Base-by-base conservation (phyloP, 2,888 invertebrate species). In the Rhaphigaster nebulosa region DNA sequence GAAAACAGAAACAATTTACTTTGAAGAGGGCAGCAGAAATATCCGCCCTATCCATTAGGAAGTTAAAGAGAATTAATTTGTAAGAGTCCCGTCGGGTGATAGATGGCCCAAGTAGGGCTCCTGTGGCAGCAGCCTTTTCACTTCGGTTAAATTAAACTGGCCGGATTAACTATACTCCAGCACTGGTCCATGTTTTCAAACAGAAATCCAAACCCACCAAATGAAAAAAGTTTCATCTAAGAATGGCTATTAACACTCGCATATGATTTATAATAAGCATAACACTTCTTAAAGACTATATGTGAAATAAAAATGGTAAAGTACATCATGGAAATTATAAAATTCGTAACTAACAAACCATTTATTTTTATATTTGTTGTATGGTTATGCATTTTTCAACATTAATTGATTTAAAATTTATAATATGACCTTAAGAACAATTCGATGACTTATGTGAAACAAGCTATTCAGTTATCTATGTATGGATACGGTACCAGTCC, bases 41-140 rank as follows among this genome's bases (percentile, higher is more conserved):
- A 34, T 38, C 34, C 70, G 38, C 70, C 38, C 38, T 76, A 38
- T 76, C 70, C 70, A 76, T 76, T 76, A 76, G 70, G 23, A 76
- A 76, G 70, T 76, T 76, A 76, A 76, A 38, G 70, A 76, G 70
- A 76, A 76, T 76, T 76, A 76, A 76, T 76, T 76, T 76, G 70
- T 76, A 76, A 76, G 70, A 23, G 70, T 4, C 34, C 70, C 8
- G 6, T 65, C 12, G 34, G 23, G 34, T 76, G 70, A 76, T 76
- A 76, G 70, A 76, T 76, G 34, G 70, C 34, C 70, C 65, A 18
- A 29, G 29, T 65, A 29, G 65, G 18, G 15, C 65, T 18, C 38
- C 18, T 38, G 34, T 23, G 70, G 34, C 38, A 34, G 34, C 20
- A 29, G 20, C 70, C 70, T 70, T 76, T 76, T 76, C 70, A 76